Base-by-base conservation (phyloP, 2,888 invertebrate species). In the Drosophila suboccidentalis region DNA sequence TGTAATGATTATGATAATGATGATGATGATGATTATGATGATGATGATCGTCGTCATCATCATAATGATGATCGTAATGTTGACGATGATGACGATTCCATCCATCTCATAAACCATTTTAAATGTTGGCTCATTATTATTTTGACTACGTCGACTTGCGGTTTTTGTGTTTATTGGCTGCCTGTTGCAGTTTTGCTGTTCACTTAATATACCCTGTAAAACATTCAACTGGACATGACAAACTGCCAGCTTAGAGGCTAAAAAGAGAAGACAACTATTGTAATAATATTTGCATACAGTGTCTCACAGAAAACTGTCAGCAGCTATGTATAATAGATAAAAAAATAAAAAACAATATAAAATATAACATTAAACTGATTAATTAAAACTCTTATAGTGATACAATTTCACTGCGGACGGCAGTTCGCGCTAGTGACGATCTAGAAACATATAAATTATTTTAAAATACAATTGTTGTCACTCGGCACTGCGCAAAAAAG, bases 71-170 rank as follows among this genome's bases (percentile, higher is more conserved):
- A 29, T 34, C 58, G 50, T 64, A 26, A 64, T 53, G 47, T 17
- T 46, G 69, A 49, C 49, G 60, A 76, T 77, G 19, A 66, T 69
- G 78, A 65, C 29, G 69, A 46, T 65, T 34, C 74, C 78, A 71
- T 29, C 74, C 78, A 71, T 64, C 81, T 66, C 84, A 87, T 87
- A 87, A 89, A 83, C 65, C 78, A 81, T 87, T 89, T 87, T 83
- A 87, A 89, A 83, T 83, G 84, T 89, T 83, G 87, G 53, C 84
- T 84, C 81, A 84, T 84, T 84, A 84, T 87, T 80, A 84, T 84
- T 84, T 84, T 87, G 89, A 83, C 87, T 89, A 58, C 81, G 82
- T 83, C 60, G 80, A 44, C 60, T 76, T 87, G 89, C 87, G 89
- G 84, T 87, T 84, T 81, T 89, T 74, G 70, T 76, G 76, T 83